Evolutionary conservation across 2,113 vertebrate genomes (phyloP), one percentile per base, ranked within the genome.

Genomic region (Paradisaea rubra): DNA sequence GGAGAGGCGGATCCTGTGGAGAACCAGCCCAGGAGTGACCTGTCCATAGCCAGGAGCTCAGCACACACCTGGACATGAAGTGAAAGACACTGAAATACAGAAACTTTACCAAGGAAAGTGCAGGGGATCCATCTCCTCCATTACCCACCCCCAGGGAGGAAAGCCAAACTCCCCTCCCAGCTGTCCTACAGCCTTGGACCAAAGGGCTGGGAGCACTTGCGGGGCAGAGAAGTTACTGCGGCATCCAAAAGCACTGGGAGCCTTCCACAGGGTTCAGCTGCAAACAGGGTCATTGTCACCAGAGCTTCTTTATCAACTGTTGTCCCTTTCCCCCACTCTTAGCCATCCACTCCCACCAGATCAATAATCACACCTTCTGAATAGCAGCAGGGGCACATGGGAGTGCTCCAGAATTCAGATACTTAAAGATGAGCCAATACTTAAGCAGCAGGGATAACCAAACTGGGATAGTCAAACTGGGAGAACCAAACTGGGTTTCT

Each of bases 51-150:
- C 54, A 52, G 85, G 41, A 83, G 50, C 50, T 84, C 50, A 78
- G 42, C 1, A 0, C 35, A 50, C 35, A 65, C 14, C 41, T 2
- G 1, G 60, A 21, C 28, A 5, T 5, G 7, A 31, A 57, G 21
- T 23, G 52, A 24, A 72, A 25, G 37, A 15, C 54, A 30, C 14
- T 72, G 89, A 59, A 63, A 85, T 35, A 35, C 7, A 72, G 71
- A 47, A 69, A 39, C 9, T 50, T 27, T 57, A 17, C 22, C 19
- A 27, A 56, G n/a, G 47, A 13, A 71, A 41, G 16, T 14, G 42
- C 37, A 63, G 41, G 45, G 28, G 24, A 52, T 60, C 25, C 25
- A 50, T 50, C 27, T 18, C 13, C 37, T 63, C 63, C 33, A 35
- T 33, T 11, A 27, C 31, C 44, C 17, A 31, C 4, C 3, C 11